A percentile compares a stretch with the other conserved stretches of the same genome.
These are phyloP conservation scores for Apostichopus leukothele DNA, from an alignment of 53 echinoderm and acorn worm genomes.

Conservation along the genomic window DNA sequence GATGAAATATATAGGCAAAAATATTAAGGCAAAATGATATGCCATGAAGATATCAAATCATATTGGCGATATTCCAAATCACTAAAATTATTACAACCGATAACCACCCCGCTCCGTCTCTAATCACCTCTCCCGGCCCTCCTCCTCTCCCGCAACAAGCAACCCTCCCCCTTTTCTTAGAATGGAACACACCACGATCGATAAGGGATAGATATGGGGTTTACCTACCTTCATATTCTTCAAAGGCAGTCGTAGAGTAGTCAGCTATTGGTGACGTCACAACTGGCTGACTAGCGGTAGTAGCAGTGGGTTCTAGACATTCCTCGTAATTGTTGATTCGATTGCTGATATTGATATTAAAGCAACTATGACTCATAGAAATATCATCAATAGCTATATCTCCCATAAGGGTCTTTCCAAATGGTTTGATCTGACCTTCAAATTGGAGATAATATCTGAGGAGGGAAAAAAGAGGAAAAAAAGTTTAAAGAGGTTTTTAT, in stretches of 20 bases:
- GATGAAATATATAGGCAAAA: too few species aligned
- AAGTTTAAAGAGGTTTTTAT: neutral
- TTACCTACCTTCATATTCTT: neutral
- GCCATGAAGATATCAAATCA: too few species aligned
- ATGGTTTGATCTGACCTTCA: constrained; percentile 53
- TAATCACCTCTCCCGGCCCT: neutral
- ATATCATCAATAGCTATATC: constrained; percentile 87
- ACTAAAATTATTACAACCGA: neutral
- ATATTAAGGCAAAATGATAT: too few species aligned
- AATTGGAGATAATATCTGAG: constrained; percentile 84
- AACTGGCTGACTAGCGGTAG: neutral
- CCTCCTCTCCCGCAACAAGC: too few species aligned
- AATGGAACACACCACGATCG: too few species aligned
- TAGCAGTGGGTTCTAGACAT: neutral
- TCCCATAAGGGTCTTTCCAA: constrained; percentile 1
- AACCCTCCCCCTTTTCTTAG: neutral
- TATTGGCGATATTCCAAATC: neutral
- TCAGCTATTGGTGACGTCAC: neutral
- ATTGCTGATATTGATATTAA: constrained; percentile 53
- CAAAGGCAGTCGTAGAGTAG: neutral
- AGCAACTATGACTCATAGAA: constrained; percentile 76
- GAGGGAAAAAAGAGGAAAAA: neutral
- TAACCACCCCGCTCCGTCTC: neutral
- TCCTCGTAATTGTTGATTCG: neutral
- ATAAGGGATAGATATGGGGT: too few species aligned